Conservation (phyloP, 1,140 invertebrate genomes). For the Rhyacophila brunnea region DNA sequence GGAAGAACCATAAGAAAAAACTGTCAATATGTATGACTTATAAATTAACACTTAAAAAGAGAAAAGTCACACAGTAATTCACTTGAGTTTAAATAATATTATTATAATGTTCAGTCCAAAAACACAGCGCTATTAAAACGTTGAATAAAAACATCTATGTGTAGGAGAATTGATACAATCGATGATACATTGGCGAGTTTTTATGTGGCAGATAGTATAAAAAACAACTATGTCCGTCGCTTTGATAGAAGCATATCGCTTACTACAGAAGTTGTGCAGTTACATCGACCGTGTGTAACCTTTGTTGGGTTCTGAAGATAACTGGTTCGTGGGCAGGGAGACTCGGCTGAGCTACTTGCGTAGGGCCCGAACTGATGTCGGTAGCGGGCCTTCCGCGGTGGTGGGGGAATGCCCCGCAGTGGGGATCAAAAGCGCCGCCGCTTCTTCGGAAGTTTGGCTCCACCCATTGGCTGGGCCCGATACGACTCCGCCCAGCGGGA, state of each 20-base stretch:
- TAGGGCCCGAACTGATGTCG: neutral
- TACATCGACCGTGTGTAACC: neutral
- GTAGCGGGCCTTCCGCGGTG: neutral
- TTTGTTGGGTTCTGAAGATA: neutral
- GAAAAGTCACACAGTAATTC: no score
- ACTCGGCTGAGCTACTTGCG: neutral
- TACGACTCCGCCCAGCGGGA: neutral
- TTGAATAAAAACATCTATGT: no score
- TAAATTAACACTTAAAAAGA: no score
- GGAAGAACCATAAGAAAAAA: no score
- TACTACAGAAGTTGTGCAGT: neutral
- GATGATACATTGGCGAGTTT: no score
- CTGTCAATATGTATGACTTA: no score
- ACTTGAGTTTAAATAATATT: no score
- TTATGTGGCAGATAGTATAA: no score
- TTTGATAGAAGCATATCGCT: neutral
- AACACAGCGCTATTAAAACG: no score
- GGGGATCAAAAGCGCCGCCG: neutral
- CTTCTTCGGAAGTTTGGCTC: neutral
- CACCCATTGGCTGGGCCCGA: conserved; percentile 2
- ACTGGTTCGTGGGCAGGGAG: neutral
- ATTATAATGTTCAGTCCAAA: no score
- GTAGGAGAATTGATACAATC: no score
- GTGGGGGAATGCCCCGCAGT: neutral
- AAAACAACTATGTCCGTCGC: no score